Base-by-base conservation (phyloP, 2,113 vertebrate genomes). In the Epinephelus fuscoguttatus region DNA sequence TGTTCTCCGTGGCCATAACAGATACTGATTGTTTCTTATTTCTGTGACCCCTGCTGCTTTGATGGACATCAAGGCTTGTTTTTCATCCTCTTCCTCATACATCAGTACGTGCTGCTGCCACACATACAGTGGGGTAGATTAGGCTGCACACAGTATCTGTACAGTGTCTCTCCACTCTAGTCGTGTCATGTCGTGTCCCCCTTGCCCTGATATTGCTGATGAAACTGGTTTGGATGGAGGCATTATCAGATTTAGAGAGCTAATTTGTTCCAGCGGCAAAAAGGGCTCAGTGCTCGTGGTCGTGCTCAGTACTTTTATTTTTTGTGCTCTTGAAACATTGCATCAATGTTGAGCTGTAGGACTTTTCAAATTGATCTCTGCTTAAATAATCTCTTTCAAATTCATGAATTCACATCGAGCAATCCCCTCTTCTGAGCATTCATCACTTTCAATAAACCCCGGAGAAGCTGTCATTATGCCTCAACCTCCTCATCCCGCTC, bases 341-440 rank as follows among this genome's bases (percentile, higher is more conserved):
- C 87, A 78, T 91, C 89, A 87, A 72, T 79, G 84, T 75, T 82
- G 84, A 90, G 87, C 84, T 82, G 76, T 82, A 88, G 81, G 87
- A 91, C 93, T 93, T 45, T 90, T 92, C 86, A 90, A 93, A 93
- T 85, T 86, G 90, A 93, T 94, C 90, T 84, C 84, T 81, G 81
- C 89, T 93, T 91, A 94, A 94, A 94, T 94, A 93, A 94, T 95
- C 94, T 94, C 89, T 94, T 94, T 94, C 90, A 90, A 87, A 95
- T 94, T 95, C 92, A 94, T 94, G 92, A 93, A 94, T 95, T 93
- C 86, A 82, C 86, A 85, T 6, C 25, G 84, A 91, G 91, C 70
- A 77, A 88, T 86, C 89, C 90, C 82, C 88, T 90, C 90, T 86
- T 90, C 86, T 81, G 75, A 90, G 90, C 85, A 91, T 94, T 94